These are phyloP conservation scores for Chrosomus eos DNA, from an alignment of 2,797 vertebrate species.

Conservation along the genomic window DNA sequence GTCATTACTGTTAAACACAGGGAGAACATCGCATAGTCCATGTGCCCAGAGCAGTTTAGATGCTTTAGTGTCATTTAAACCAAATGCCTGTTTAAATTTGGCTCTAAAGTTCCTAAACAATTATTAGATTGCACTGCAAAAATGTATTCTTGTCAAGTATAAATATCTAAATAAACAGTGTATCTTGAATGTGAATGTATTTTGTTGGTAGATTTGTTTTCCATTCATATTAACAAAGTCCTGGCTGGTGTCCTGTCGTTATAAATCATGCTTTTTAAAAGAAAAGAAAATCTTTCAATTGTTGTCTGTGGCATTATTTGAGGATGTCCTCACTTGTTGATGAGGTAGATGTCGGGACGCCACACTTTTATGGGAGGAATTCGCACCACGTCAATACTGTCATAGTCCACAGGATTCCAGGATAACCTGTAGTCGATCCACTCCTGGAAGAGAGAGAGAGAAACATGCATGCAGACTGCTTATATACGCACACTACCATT, in stretches of 20 bases:
- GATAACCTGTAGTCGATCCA: conserved; percentile 88
- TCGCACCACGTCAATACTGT: conserved; percentile 79
- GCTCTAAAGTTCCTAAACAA: not conserved
- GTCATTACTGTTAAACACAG: conserved; percentile 77
- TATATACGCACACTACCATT: not conserved
- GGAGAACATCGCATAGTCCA: not conserved
- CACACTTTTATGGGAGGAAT: conserved; percentile 83
- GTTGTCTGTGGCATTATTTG: not conserved
- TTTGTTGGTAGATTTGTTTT: not conserved
- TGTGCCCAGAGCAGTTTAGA: not conserved
- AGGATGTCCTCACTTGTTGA: conserved; percentile 84
- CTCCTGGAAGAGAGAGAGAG: conserved; percentile 67
- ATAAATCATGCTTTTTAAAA: not conserved
- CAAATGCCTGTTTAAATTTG: not conserved
- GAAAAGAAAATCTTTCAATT: not conserved
- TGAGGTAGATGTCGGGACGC: conserved; percentile 89
- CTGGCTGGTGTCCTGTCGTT: not conserved
- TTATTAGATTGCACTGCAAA: not conserved
- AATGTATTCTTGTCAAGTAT: not conserved
- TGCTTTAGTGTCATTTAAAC: not conserved
- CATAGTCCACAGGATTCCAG: conserved; percentile 82
- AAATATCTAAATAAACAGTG: not conserved
- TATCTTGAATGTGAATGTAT: not conserved
- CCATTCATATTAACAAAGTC: not conserved
- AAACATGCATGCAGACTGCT: not conserved